Evolutionary conservation across 2,888 invertebrate species (phyloP).

Genomic region (Bellardia bayeri): DNA sequence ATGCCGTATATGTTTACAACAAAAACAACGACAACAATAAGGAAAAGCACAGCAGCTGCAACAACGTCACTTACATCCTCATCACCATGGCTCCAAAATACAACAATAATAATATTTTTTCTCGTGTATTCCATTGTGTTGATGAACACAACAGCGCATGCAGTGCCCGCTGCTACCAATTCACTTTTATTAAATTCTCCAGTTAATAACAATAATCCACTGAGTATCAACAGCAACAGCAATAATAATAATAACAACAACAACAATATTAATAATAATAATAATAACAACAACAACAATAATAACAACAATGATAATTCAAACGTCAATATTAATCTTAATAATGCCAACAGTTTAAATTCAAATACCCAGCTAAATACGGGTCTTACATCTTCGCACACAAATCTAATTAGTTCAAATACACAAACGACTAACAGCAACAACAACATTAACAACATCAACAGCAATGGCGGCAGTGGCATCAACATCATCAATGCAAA

Average conservation of each 20-base stretch:
- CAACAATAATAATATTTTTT: constrained; percentile 24
- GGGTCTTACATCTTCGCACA: constrained; percentile 41
- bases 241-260: constrained; percentile 66
- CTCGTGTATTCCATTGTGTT: constrained; percentile 42
- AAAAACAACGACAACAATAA: constrained; percentile 27
- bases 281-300: constrained; percentile 68
- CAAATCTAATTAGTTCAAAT: constrained; percentile 65
- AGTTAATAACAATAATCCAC: constrained; percentile 69
- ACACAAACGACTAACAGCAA: constrained; percentile 64
- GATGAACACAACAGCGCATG: constrained; percentile 35
- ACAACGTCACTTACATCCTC: not conserved
- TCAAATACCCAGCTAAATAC: constrained; percentile 65
- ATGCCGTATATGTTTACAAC: constrained; percentile 67
- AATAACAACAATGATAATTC: constrained; percentile 68
- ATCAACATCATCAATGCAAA: constrained; percentile 63
- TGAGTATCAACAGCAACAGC: constrained; percentile 44
- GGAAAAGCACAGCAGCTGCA: constrained; percentile 7
- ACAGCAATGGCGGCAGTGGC: constrained; percentile 60
- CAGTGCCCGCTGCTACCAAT: constrained; percentile 75
- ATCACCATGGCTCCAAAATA: constrained; percentile 53
- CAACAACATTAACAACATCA: constrained; percentile 50
- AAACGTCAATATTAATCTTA: constrained; percentile 63
- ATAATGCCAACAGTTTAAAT: constrained; percentile 69
- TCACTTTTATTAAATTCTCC: constrained; percentile 70
- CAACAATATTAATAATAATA: constrained; percentile 64